Percentiles rank a stretch among this genome's conserved stretches.
These are phyloP conservation scores for Ditula angustiorana DNA, from an alignment of 2,888 invertebrate species.

Conservation along the genomic window DNA sequence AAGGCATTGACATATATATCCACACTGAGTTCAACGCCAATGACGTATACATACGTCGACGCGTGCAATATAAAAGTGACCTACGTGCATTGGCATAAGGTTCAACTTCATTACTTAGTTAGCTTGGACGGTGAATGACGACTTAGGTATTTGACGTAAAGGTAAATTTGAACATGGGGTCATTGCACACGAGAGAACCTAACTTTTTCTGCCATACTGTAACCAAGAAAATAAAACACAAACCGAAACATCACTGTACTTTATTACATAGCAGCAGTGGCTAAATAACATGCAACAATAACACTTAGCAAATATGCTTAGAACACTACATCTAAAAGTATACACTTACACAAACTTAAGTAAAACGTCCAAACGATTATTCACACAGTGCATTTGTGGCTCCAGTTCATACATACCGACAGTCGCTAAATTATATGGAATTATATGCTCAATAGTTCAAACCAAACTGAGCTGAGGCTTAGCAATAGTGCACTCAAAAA, in stretches of 20 bases:
- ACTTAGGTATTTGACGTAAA: too few relatives aligned
- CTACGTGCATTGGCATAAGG: too few relatives aligned
- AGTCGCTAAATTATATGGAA: not conserved
- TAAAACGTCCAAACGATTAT: constrained; percentile 4
- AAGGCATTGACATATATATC: too few relatives aligned
- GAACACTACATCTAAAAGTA: constrained; percentile 56
- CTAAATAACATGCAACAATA: constrained; percentile 36
- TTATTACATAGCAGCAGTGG: constrained; percentile 10
- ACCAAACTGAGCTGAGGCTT: not conserved
- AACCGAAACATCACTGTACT: constrained; percentile 14
- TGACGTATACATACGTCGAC: too few relatives aligned
- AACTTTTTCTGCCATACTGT: too few relatives aligned
- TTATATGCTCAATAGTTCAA: not conserved
- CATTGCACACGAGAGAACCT: not conserved
- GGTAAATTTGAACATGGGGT: too few relatives aligned
- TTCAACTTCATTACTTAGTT: too few relatives aligned
- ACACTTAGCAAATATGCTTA: constrained; percentile 56
- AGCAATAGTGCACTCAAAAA: not conserved
- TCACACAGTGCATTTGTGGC: not conserved
- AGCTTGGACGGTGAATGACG: too few relatives aligned
- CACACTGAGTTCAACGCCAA: too few relatives aligned
- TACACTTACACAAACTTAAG: constrained; percentile 34
- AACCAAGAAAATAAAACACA: not conserved
- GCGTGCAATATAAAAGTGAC: too few relatives aligned
- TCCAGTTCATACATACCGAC: not conserved